Conservation (phyloP, 2,888 invertebrate genomes). For the Eupithecia inturbata region DNA sequence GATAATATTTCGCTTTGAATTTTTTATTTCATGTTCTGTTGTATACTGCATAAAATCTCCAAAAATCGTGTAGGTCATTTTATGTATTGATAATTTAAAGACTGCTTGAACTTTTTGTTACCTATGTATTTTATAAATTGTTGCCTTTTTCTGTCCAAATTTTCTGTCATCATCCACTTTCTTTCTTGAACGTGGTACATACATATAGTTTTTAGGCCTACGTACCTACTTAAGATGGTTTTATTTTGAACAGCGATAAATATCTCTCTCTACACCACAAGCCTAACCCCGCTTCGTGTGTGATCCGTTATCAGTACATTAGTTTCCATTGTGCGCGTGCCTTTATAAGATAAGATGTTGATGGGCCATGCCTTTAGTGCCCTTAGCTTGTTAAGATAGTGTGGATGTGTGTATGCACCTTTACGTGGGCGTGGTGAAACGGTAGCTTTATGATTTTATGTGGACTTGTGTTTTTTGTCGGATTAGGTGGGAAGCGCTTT, state of each 20-base stretch:
- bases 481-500: background rate
- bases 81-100: background rate
- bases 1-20: background rate
- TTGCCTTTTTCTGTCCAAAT: no score
- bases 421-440: conserved; percentile 32
- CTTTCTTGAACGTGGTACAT: no score
- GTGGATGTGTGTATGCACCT: conserved; percentile 17
- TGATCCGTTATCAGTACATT: conserved; percentile 57
- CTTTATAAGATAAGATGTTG: conserved; percentile 43
- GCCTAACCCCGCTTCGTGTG: conserved; percentile 56
- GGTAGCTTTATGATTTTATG: conserved; percentile 29
- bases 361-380: conserved; percentile 31
- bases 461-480: conserved; percentile 2
- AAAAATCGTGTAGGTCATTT: background rate
- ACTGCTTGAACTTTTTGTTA: background rate
- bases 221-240: background rate
- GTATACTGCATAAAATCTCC: background rate
- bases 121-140: background rate
- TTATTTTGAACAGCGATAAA: conserved; percentile 4
- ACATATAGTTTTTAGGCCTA: no score
- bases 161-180: no score
- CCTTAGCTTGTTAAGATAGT: conserved; percentile 43
- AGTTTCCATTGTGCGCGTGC: conserved; percentile 46
- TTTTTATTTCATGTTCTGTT: background rate
- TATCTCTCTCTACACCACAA: conserved; percentile 31